Evolutionary conservation across 2,113 vertebrate species (phyloP).

Genomic region (Callospermophilus lateralis): DNA sequence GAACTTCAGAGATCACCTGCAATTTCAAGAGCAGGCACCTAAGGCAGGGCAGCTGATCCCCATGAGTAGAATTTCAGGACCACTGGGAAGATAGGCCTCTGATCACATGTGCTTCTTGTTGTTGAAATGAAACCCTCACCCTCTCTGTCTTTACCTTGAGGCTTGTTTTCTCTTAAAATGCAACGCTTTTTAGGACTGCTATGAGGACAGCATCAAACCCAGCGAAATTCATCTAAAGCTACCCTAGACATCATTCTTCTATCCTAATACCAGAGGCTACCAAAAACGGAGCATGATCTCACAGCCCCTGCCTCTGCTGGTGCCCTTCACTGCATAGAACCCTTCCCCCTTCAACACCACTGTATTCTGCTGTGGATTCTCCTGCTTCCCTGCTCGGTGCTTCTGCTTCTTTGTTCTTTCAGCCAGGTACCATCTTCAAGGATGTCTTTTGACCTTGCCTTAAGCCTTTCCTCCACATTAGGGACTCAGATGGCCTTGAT

Average conservation of each 20-base stretch:
- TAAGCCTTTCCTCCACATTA: not conserved
- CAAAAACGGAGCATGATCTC: accelerated
- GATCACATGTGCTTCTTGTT: not conserved
- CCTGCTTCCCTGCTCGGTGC: too few species aligned
- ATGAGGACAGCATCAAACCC: not conserved
- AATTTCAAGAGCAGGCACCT: not conserved
- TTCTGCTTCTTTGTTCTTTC: not conserved
- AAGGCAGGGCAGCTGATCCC: too few species aligned
- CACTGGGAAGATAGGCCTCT: not conserved
- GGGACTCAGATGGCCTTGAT: not conserved
- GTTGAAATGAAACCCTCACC: not conserved
- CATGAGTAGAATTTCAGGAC: not conserved
- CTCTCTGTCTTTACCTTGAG: not conserved
- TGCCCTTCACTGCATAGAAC: not conserved
- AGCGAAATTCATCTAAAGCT: not conserved
- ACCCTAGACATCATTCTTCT: not conserved
- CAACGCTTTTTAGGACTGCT: not conserved
- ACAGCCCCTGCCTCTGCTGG: accelerated
- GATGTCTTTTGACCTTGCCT: not conserved
- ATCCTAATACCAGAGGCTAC: not conserved
- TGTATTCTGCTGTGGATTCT: accelerated
- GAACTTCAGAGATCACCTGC: not conserved
- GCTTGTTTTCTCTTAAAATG: slow-evolving; percentile 13
- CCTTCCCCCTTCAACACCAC: too few species aligned
- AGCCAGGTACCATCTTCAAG: not conserved